These are phyloP conservation scores for Acronicta psi DNA, from an alignment of 2,888 invertebrate genomes.

Conservation along the genomic window DNA sequence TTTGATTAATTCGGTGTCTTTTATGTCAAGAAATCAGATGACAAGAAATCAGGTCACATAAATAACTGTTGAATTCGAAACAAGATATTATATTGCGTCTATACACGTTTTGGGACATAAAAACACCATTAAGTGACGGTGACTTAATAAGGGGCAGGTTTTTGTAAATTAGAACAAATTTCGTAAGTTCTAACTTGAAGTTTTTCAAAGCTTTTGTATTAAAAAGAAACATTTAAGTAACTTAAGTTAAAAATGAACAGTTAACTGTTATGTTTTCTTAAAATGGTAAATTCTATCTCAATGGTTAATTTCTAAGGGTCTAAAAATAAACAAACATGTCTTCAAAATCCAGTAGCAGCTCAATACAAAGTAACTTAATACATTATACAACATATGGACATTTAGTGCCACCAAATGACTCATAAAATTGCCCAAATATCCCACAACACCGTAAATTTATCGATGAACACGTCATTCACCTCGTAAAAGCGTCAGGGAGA, in stretches of 20 bases:
- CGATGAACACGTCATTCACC: conserved; percentile 75
- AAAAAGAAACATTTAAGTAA: too few relatives aligned
- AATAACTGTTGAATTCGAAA: too few relatives aligned
- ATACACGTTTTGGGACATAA: neutral
- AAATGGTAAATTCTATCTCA: neutral
- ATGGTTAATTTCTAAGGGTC: conserved; percentile 4
- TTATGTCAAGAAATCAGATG: too few relatives aligned
- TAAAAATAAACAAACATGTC: conserved; percentile 1
- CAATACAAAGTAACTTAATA: conserved; percentile 72
- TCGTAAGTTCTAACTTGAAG: too few relatives aligned
- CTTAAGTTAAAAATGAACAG: too few relatives aligned
- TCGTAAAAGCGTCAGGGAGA: conserved; percentile 77
- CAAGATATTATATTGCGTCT: too few relatives aligned
- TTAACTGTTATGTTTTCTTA: too few relatives aligned
- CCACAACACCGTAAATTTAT: conserved; percentile 85
- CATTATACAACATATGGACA: conserved; percentile 72
- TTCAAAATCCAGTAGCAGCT: conserved; percentile 55
- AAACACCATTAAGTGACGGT: neutral
- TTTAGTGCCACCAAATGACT: conserved; percentile 84
- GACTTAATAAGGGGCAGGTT: conserved; percentile 18
- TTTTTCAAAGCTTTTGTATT: too few relatives aligned
- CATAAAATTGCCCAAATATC: conserved; percentile 87
- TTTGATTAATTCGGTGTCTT: too few relatives aligned
- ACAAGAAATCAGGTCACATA: too few relatives aligned
- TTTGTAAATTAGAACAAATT: too few relatives aligned